Percentiles rank a stretch among this genome's conserved stretches.
These are phyloP conservation scores for Cyanistes caeruleus DNA, from an alignment of 2,113 vertebrate species.

Conservation along the genomic window DNA sequence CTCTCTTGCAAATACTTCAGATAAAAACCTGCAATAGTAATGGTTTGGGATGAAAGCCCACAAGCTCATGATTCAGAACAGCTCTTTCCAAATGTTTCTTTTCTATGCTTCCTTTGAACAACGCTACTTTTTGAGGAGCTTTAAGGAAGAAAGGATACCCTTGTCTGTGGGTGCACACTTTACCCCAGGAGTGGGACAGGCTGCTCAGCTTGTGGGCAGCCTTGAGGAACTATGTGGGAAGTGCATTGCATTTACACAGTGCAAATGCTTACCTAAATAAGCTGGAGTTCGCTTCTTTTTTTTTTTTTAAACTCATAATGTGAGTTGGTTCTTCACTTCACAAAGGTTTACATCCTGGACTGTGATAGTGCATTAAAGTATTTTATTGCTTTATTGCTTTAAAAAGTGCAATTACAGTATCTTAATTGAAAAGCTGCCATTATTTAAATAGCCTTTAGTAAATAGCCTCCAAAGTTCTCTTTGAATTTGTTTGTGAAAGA, in stretches of 20 bases:
- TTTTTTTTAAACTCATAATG: not conserved
- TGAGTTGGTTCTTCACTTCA: not conserved
- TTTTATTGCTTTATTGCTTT: not conserved
- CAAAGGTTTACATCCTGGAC: not conserved
- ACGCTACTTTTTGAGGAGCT: not conserved
- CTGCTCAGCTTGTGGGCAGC: not conserved
- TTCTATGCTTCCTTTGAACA: not conserved
- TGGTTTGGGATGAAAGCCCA: not conserved
- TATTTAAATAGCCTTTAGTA: not conserved
- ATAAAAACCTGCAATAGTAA: not conserved
- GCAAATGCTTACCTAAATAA: not conserved
- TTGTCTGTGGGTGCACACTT: not conserved
- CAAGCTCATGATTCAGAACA: not conserved
- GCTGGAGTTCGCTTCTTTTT: not conserved
- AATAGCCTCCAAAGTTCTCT: not conserved
- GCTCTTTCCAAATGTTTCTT: not conserved
- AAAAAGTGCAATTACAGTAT: not conserved
- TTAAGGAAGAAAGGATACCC: not conserved
- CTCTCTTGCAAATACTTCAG: not conserved
- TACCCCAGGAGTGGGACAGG: not conserved
- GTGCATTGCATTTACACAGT: not conserved
- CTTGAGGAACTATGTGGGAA: accelerated
- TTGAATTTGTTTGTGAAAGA: not conserved
- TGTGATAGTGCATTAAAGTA: not conserved
- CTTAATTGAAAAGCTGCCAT: not conserved